phyloP scores from a whole-genome alignment of 2,113 vertebrate species.

The Lasiurus borealis region DNA sequence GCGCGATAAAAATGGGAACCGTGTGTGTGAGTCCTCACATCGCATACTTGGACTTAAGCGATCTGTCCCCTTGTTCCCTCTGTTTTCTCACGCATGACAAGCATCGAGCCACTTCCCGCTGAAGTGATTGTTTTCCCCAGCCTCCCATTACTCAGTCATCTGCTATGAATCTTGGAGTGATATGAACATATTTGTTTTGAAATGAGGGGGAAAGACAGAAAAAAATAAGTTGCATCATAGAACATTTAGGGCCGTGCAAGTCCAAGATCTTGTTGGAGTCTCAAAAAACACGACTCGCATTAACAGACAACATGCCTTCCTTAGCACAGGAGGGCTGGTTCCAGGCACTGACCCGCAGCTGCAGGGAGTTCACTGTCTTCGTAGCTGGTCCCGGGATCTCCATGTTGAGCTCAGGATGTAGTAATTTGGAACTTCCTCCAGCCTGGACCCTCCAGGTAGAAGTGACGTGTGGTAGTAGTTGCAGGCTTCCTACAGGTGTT shows the following conservation, averaged over 20 bases:
- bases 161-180: background rate
- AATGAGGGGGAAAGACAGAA: background rate
- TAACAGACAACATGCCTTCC: background rate
- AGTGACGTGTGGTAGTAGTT: background rate
- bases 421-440: background rate
- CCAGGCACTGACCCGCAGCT: background rate
- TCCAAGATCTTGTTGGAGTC: background rate
- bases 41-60: background rate
- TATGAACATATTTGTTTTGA: slow-evolving; percentile 5
- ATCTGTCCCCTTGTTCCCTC: background rate
- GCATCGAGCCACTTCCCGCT: background rate
- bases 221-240: background rate
- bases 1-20: background rate
- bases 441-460: background rate
- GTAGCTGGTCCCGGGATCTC: background rate
- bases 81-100: background rate
- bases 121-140: background rate
- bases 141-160: background rate
- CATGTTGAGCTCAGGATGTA: background rate
- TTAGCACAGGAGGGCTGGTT: background rate
- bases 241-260: background rate
- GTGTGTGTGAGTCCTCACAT: background rate
- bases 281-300: background rate
- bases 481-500: background rate
- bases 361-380: background rate